Conservation (phyloP, 2,888 invertebrate genomes). For the Acanthoscelides obtectus region DNA sequence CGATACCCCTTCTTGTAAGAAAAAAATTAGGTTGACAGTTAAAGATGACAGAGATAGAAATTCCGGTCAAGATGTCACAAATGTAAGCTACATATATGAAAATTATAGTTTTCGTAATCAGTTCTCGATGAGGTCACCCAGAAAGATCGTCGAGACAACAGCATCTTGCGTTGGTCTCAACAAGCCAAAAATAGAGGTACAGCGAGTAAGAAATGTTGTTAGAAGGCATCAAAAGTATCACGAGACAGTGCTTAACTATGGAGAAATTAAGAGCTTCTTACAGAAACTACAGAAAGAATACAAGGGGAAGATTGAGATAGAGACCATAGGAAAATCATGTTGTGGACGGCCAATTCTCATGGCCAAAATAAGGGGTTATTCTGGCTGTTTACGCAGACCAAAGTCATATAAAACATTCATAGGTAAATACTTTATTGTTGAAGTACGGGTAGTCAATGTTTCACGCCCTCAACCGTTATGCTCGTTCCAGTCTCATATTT, state of each 20-base stretch:
- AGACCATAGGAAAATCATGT: constrained; percentile 19
- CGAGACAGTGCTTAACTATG: constrained; percentile 26
- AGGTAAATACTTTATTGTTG: no score
- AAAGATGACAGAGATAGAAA: neutral
- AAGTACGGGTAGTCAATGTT: no score
- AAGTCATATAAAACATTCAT: neutral
- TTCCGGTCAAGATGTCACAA: neutral
- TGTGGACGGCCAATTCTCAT: constrained; percentile 19
- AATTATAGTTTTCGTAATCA: neutral
- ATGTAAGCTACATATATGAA: neutral
- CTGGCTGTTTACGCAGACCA: neutral
- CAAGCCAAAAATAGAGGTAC: neutral
- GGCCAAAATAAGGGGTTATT: constrained; percentile 1
- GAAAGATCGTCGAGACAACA: neutral
- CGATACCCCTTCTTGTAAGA: no score
- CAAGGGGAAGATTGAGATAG: constrained; percentile 16
- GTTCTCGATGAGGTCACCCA: neutral
- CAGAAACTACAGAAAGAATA: constrained; percentile 18
- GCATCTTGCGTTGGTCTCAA: neutral
- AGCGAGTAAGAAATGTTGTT: constrained; percentile 6
- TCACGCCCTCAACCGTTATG: no score
- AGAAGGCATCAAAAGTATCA: constrained; percentile 22
- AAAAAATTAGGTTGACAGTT: no score
- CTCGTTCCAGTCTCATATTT: no score
- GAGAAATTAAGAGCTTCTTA: constrained; percentile 25